Conservation (phyloP, 2,888 invertebrate genomes). For the Meliscaeva auricollis region DNA sequence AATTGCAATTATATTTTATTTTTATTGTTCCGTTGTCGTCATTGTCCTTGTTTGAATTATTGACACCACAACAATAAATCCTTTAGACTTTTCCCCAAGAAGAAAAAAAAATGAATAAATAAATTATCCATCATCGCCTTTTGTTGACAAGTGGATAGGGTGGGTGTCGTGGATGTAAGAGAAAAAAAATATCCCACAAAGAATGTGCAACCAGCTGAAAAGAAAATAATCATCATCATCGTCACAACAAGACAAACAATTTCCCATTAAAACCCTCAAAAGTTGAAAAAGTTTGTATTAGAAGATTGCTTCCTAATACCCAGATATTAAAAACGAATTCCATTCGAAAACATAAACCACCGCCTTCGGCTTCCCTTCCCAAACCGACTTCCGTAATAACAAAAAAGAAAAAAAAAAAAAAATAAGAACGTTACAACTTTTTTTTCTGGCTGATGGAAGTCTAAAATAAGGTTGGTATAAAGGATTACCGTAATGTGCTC, state of each 20-base stretch:
- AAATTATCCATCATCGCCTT: constrained; percentile 63
- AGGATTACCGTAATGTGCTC: constrained; percentile 68
- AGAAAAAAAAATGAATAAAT: constrained; percentile 62
- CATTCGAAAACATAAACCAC: constrained; percentile 42
- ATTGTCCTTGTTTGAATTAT: constrained; percentile 35
- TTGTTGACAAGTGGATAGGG: not conserved
- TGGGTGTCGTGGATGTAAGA: not conserved
- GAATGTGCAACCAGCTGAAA: constrained; percentile 42
- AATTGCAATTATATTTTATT: constrained; percentile 60
- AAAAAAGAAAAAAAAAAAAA: constrained; percentile 15
- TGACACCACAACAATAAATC: constrained; percentile 46
- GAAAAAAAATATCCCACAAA: constrained; percentile 3
- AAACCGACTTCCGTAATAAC: not conserved
- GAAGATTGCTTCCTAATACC: constrained; percentile 22
- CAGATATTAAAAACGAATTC: constrained; percentile 37
- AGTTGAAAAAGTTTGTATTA: constrained; percentile 7
- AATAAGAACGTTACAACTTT: constrained; percentile 43
- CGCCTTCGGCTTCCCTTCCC: not conserved
- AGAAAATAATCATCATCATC: constrained; percentile 62
- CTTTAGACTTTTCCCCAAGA: constrained; percentile 13
- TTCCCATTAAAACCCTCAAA: constrained; percentile 57
- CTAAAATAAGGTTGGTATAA: constrained; percentile 27
- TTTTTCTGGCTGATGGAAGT: not conserved
- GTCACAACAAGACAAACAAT: constrained; percentile 66
- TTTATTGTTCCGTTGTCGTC: not conserved